Conservation (phyloP, 2,113 vertebrate species). For the Antechinus stuartii region DNA sequence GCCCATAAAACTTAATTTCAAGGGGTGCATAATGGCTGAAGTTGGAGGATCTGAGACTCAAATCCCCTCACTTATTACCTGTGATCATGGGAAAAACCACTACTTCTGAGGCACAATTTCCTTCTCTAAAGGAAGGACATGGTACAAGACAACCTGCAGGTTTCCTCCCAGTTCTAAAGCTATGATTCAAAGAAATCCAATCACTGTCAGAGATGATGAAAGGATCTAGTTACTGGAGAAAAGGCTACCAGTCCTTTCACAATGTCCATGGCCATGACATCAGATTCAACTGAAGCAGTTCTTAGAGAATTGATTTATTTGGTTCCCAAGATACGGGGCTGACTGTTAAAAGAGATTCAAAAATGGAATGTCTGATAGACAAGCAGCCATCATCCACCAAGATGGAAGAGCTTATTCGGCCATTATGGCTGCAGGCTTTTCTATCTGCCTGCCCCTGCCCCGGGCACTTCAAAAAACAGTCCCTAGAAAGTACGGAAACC, state of each 20-base stretch:
- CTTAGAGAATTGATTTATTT: not conserved
- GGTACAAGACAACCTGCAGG: not conserved
- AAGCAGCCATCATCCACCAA: not conserved
- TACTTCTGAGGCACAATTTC: not conserved
- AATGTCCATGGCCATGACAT: not conserved
- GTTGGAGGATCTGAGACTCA: not conserved
- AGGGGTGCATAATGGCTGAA: not conserved
- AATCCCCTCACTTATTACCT: not conserved
- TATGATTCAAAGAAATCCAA: not conserved
- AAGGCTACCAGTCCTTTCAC: not conserved
- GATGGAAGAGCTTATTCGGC: not conserved
- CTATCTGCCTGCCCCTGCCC: not conserved
- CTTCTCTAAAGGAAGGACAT: not conserved
- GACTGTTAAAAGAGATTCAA: not conserved
- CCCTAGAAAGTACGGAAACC: conserved; percentile 41
- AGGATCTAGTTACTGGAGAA: not conserved
- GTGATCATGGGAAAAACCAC: not conserved
- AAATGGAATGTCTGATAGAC: not conserved
- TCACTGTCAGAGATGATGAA: not conserved
- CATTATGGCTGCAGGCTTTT: not conserved
- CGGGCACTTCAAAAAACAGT: not conserved
- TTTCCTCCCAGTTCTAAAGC: not conserved
- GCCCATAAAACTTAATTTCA: not conserved
- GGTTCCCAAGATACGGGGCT: not conserved
- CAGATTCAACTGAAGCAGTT: not conserved